Evolutionary conservation across 2,797 vertebrate species (phyloP).

Genomic region (Jordanella pulchra): DNA sequence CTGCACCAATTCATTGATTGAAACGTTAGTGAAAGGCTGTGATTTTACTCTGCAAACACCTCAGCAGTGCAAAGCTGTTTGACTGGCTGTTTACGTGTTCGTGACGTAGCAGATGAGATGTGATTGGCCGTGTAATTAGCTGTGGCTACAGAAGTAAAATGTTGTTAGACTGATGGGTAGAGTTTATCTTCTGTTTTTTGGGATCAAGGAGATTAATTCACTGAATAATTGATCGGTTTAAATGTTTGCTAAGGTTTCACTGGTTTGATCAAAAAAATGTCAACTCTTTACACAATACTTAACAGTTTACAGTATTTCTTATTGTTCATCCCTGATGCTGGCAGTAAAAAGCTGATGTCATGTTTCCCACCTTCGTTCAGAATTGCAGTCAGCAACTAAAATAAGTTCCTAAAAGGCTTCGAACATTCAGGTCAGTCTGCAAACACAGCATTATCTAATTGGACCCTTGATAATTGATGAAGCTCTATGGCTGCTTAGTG

Average conservation of each 20-base stretch:
- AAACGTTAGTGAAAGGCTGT: too few species aligned
- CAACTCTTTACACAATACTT: neutral
- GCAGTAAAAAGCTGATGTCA: slow-evolving; percentile 5
- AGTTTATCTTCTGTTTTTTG: neutral
- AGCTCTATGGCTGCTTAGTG: slow-evolving; percentile 29
- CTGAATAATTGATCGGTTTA: slow-evolving; percentile 8
- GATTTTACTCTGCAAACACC: neutral
- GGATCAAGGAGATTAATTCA: neutral
- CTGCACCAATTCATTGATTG: too few species aligned
- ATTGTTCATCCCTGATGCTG: neutral
- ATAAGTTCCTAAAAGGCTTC: neutral
- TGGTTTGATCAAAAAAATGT: neutral
- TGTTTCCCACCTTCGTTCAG: slow-evolving; percentile 1
- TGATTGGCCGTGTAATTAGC: slow-evolving; percentile 63
- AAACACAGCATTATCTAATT: slow-evolving; percentile 49
- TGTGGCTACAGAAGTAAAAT: slow-evolving; percentile 6
- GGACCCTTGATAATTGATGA: slow-evolving; percentile 65
- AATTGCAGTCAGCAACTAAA: slow-evolving; percentile 3
- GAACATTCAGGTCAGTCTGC: slow-evolving; percentile 13
- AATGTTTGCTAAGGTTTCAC: neutral
- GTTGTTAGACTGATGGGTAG: neutral
- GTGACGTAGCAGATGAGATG: slow-evolving; percentile 43
- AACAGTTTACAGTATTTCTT: neutral
- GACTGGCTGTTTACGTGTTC: slow-evolving; percentile 51
- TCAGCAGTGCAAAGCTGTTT: slow-evolving; percentile 6